Evolutionary conservation across 2,797 vertebrate species (phyloP), one percentile per base, ranked within the genome.

Genomic region (Brachyalestes nurse): DNA sequence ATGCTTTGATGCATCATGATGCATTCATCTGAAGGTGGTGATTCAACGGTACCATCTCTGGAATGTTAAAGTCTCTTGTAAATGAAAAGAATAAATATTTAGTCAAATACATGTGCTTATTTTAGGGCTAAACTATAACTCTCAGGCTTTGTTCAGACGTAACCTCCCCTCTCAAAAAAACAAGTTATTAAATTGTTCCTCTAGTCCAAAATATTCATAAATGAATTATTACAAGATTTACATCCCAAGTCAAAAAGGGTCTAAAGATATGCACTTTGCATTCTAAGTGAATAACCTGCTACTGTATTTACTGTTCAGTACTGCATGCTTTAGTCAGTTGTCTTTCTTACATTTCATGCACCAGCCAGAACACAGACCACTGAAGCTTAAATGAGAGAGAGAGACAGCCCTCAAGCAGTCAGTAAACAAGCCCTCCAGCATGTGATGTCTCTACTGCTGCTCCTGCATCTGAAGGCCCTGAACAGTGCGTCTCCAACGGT

Each of bases 381-480:
- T 95, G 91, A 94, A 90, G 93, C 94, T 95, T 90, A 93, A 94
- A 93, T 94, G 84, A 85, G 90, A 90, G 38, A 90, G 38, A 65
- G 91, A 90, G 75, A 77, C 47, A 66, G 85, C 78, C 91, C 88
- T 84, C 90, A 89, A 91, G 90, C 90, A 92, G 91, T 92, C 92
- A 91, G 92, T 87, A 90, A 92, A 92, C 88, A 92, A 92, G 90
- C 91, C 91, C 88, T 90, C 87, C 87, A 88, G 85, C 90, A 89
- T 93, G 88, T 90, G 88, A 89, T 87, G 87, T 92, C 90, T 92
- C 85, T 88, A 88, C 87, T 83, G 86, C 88, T 87, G 90, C 89
- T 93, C 87, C 87, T 90, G 90, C 90, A 87, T 89, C 90, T 90
- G 89, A 89, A 91, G 89, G 89, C 89, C 90, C 80, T 28, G 3